Conservation (phyloP, 30 jellyfish, hydroid and myxozoan genomes). For the Nemopilema nomurai region DNA sequence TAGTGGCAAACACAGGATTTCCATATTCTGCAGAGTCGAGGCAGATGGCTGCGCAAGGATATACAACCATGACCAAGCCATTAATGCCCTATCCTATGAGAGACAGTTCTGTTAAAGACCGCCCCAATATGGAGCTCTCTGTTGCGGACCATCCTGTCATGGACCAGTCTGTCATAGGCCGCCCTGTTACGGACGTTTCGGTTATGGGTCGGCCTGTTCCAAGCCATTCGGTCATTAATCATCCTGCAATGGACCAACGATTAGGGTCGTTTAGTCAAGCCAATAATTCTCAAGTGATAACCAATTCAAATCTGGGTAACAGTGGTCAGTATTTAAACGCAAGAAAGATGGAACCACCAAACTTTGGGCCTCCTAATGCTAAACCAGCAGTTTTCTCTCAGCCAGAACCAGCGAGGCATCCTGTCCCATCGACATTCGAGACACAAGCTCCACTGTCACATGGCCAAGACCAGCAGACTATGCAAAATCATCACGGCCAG, state of each 20-base stretch:
- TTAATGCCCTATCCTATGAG: too few species aligned
- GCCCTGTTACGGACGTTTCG: too few species aligned
- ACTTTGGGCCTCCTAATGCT: background rate
- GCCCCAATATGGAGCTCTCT: too few species aligned
- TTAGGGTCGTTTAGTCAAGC: background rate
- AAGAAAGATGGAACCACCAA: background rate
- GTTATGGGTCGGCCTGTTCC: background rate
- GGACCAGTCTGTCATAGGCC: too few species aligned
- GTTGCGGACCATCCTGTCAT: too few species aligned
- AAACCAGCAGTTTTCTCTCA: background rate
- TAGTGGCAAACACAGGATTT: background rate
- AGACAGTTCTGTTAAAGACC: too few species aligned
- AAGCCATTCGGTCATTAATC: background rate
- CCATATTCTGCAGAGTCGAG: background rate
- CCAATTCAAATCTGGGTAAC: background rate
- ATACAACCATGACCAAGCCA: too few species aligned
- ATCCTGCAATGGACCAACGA: too few species aligned
- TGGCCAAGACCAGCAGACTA: background rate
- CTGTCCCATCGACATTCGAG: background rate
- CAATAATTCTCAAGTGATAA: background rate
- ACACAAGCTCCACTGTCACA: background rate
- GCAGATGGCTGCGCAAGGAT: background rate
- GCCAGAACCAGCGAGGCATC: background rate
- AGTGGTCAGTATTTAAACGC: background rate
- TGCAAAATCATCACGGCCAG: background rate